Conservation (phyloP, 2,113 vertebrate genomes). For the Carollia perspicillata region DNA sequence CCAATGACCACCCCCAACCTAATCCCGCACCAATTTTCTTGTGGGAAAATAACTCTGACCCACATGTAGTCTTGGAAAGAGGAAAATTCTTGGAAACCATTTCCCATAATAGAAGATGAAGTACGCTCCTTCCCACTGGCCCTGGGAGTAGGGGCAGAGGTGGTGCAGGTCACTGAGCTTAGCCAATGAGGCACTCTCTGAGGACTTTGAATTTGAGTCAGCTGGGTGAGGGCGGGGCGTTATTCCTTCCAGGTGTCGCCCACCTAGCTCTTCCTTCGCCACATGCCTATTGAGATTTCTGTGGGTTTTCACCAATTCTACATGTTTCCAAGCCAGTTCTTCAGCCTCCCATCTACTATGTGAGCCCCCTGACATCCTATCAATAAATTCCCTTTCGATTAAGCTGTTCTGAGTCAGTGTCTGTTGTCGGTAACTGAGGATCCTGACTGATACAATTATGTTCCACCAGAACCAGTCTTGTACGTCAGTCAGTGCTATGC, state of each 20-base stretch:
- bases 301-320: background rate
- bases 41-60: background rate
- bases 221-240: background rate
- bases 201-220: background rate
- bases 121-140: background rate
- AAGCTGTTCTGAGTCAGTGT: background rate
- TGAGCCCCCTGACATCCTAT: background rate
- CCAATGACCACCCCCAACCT: background rate
- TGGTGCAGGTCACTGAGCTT: background rate
- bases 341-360: background rate
- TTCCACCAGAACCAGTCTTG: background rate
- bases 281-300: background rate
- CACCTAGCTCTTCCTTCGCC: background rate
- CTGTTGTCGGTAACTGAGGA: background rate
- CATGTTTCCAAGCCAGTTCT: background rate
- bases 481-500: background rate
- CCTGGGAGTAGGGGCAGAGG: background rate
- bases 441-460: background rate
- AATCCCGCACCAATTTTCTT: background rate
- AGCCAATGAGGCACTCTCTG: background rate
- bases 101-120: background rate
- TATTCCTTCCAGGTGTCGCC: background rate
- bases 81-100: background rate
- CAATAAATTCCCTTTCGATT: background rate
- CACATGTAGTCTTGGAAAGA: background rate